Evolutionary conservation across 2,888 invertebrate genomes (phyloP).

Genomic region (Bembecia ichneumoniformis): DNA sequence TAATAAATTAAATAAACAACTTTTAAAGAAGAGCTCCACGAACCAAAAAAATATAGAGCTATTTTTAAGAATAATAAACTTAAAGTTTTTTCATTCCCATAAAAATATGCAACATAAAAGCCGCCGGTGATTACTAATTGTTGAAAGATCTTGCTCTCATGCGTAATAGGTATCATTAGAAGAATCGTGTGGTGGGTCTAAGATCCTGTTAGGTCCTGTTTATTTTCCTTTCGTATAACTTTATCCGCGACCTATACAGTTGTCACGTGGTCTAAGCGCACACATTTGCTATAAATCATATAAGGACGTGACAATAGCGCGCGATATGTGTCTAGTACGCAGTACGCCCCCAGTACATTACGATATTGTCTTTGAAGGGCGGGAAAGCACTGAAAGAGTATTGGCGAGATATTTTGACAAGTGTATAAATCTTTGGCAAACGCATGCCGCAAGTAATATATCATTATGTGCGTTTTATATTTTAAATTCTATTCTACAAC

Average conservation of each 20-base stretch:
- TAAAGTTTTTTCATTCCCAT: too few relatives aligned
- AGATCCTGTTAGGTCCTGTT: background rate
- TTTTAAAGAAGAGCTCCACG: too few relatives aligned
- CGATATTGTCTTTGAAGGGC: background rate
- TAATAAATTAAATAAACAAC: too few relatives aligned
- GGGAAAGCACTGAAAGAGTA: slow-evolving; percentile 7
- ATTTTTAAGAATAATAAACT: too few relatives aligned
- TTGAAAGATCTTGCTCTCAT: too few relatives aligned
- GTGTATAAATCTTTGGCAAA: background rate
- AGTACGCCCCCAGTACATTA: slow-evolving; percentile 12
- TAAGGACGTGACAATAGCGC: slow-evolving; percentile 27
- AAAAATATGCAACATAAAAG: too few relatives aligned
- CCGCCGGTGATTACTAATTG: too few relatives aligned
- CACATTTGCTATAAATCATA: slow-evolving; percentile 21
- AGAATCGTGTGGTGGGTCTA: background rate
- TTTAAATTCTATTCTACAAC: background rate
- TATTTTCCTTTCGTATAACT: background rate
- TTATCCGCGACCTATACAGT: slow-evolving; percentile 4
- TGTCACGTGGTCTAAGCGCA: slow-evolving; percentile 11
- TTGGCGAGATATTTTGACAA: background rate
- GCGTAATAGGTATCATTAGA: background rate
- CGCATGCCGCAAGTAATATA: background rate
- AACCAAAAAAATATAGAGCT: too few relatives aligned
- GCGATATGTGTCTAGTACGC: slow-evolving; percentile 15
- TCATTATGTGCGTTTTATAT: background rate